Base-by-base conservation (phyloP, 2,888 invertebrate genomes). In the Norana najaformis region DNA sequence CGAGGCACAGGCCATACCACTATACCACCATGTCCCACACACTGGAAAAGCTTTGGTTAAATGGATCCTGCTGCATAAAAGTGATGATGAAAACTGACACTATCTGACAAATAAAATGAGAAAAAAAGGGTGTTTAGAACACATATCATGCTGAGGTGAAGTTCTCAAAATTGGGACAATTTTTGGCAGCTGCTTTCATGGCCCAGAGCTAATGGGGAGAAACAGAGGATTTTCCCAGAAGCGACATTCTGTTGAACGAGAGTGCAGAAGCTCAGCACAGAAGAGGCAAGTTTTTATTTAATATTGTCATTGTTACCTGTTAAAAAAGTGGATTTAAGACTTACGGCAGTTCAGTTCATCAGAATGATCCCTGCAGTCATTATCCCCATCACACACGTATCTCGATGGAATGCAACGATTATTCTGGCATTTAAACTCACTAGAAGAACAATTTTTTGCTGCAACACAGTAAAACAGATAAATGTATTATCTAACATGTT, bases 401-500 rank as follows among this genome's bases (percentile, higher is more conserved):
- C 91, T 91, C 38, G 89, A 91, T 0, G 93, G 92, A 13, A 93
- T 92, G 94, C 96, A 95, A 47, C 97, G 95, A 94, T 98, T 97
- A 95, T 98, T 98, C 93, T 97, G 96, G 94, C 99, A 99, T 0
- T 98, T 98, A 94, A 98, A 99, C 95, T 98, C 97, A 97, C 98
- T 98, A 1, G 97, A 96, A 93, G 98, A 97, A 93, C 98, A 98
- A 0, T 4, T 36, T 34, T 88, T 88, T n/a, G 83, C 38, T 41
- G 36, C 36, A 34, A 53, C 69, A 69, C 69, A 69, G 69, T n/a
- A 30, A 1, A 69, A n/a, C 69, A 69, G 69, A 69, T 69, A n/a
- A n/a, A 41, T 82, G 36, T n/a, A 53, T 41, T 88, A 37, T n/a
- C 34, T 23, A 38, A n/a, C 23, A 35, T 36, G 20, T 23, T 69